Conservation (phyloP, 2,113 vertebrate genomes). For the Phylloscopus trochiloides region DNA sequence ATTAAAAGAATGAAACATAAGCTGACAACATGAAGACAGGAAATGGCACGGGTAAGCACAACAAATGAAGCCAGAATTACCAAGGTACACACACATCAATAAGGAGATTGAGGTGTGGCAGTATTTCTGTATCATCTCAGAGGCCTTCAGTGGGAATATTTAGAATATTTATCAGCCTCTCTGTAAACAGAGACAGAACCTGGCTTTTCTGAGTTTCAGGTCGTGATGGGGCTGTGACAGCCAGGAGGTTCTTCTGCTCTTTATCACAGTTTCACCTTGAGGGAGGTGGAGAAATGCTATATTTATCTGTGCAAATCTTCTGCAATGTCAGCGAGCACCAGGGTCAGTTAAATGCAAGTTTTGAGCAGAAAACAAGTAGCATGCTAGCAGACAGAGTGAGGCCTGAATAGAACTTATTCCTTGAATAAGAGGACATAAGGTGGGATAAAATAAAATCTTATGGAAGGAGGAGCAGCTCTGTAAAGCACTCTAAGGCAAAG, state of each 20-base stretch:
- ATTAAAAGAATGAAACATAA: slow-evolving; percentile 39
- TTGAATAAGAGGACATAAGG: not conserved
- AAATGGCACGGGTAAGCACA: slow-evolving; percentile 7
- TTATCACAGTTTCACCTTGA: not conserved
- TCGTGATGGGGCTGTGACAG: not conserved
- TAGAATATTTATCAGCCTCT: not conserved
- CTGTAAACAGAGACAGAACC: not conserved
- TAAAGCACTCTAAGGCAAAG: not conserved
- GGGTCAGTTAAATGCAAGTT: not conserved
- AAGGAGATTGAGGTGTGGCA: not conserved
- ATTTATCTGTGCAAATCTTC: not conserved
- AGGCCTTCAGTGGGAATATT: not conserved
- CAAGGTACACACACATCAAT: not conserved
- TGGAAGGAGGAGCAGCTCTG: not conserved
- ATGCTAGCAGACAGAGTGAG: not conserved
- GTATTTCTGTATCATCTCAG: not conserved
- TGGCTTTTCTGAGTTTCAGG: not conserved
- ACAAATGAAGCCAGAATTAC: slow-evolving; percentile 8
- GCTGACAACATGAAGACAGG: slow-evolving; percentile 22
- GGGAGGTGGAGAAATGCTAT: not conserved
- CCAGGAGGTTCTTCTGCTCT: not conserved
- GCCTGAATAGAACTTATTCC: not conserved
- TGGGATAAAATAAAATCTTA: not conserved
- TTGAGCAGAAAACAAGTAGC: not conserved
- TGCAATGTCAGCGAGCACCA: fast-evolving